Conservation (phyloP, 2,888 invertebrate species). For the Lypha dubia region DNA sequence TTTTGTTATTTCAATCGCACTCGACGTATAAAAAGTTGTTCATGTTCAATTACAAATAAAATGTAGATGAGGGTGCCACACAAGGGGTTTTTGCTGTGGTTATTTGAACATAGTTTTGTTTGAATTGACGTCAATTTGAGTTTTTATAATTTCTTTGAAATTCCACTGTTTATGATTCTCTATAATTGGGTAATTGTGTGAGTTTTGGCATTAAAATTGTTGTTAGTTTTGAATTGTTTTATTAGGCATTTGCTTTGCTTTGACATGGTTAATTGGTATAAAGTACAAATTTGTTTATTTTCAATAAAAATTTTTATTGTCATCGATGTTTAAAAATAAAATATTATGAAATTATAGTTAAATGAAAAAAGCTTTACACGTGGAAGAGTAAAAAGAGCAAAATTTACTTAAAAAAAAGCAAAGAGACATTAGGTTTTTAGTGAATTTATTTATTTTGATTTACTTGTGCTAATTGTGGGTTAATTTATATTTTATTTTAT, state of each 20-base stretch:
- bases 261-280: background rate
- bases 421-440: too few relatives aligned
- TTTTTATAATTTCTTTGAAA: slow-evolving; percentile 62
- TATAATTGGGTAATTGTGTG: slow-evolving; percentile 28
- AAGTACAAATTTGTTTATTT: slow-evolving; percentile 29
- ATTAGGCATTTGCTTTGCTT: slow-evolving; percentile 2
- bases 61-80: slow-evolving; percentile 11
- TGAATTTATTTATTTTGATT: too few relatives aligned
- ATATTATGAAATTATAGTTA: slow-evolving; percentile 16
- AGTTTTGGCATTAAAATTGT: slow-evolving; percentile 3
- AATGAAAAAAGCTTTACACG: background rate
- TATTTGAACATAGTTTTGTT: slow-evolving; percentile 23
- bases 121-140: slow-evolving; percentile 64
- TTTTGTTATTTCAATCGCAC: slow-evolving; percentile 21
- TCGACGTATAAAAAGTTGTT: background rate
- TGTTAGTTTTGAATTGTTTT: slow-evolving; percentile 22
- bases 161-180: slow-evolving; percentile 53
- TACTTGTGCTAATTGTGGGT: background rate
- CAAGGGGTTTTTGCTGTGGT: slow-evolving; percentile 36
- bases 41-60: background rate
- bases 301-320: background rate
- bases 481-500: background rate
- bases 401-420: background rate
- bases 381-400: background rate
- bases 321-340: slow-evolving; percentile 49